Base-by-base conservation (phyloP, 2,888 invertebrate genomes). In the Lypha dubia region DNA sequence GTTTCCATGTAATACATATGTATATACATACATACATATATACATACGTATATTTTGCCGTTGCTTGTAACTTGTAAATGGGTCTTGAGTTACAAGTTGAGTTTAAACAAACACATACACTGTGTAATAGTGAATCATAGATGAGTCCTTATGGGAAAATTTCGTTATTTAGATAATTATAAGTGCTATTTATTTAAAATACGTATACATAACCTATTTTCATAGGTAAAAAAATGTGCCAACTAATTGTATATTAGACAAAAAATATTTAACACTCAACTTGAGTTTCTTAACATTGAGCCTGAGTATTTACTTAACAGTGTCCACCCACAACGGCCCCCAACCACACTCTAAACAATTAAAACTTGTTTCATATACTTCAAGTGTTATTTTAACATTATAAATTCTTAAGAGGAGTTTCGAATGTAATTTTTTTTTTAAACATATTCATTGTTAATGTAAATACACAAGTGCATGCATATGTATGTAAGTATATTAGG, bases 201-300 rank as follows among this genome's bases (percentile, higher is more conserved):
- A 9, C 13, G 15, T 44, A 11, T n/a, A 41, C 9, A n/a, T n/a
- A n/a, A n/a, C n/a, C n/a, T n/a, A n/a, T n/a, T n/a, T n/a, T n/a
- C n/a, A n/a, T n/a, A n/a, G n/a, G n/a, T n/a, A 5, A n/a, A 38
- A n/a, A 58, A 3, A 41, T 56, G 11, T 44, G 44, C 56, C 41
- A 11, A 56, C 17, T 56, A 71, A 74, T 49, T 74, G 51, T 51
- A 38, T 38, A 24, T 62, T 35, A 6, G n/a, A 22, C 38, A 35
- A 20, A 49, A 6, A 60, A 56, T 15, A n/a, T 38, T 38, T 53
- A 28, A 28, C 7, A 32, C 20, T 46, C 22, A 35, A 67, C 44
- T 53, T 20, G 20, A 74, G 41, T 41, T 74, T 44, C 11, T 35
- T 62, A 35, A 22, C 73, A 73, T 49, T 73, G 35, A 73, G 35